Evolutionary conservation across 2,113 vertebrate genomes (phyloP), one percentile per base, ranked within the genome.

Genomic region (Callipepla californica): DNA sequence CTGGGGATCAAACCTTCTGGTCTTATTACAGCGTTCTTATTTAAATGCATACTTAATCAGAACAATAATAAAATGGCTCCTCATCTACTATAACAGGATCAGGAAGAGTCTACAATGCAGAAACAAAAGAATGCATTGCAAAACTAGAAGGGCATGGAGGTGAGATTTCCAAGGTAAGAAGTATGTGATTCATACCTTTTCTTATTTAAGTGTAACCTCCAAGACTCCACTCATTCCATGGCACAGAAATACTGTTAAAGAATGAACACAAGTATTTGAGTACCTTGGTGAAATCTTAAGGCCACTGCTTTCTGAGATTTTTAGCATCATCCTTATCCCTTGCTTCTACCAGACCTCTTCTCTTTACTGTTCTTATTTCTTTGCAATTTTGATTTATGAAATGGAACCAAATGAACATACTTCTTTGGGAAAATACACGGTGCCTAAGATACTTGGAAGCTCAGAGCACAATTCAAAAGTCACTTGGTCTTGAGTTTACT

Each of bases 161-260:
- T 40, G 99, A 99, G 93, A 99, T 99, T 96, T 99, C 98, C n/a
- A 99, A 99, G 98, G 99, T 99, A 95, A 96, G 96, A 68, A 91
- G 16, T 45, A 36, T 77, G 72, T 76, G 17, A 18, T 68, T 81
- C 89, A 20, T 12, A 89, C 6, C 6, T 87, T 21, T 83, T 78
- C 28, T 16, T 59, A 9, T 81, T 82, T 83, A 16, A 50, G 0
- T 59, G 7, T 80, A 30, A 59, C 30, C 53, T 74, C 32, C 30
- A 87, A 18, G 30, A 34, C 21, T 21, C 6, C 25, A 51, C 12
- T 72, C 82, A 47, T 36, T 86, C 57, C 25, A 11, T 36, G 22
- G 28, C 67, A 57, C 23, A 79, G 65, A 26, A 76, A 65, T 57
- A 47, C 17, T 36, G 16, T 72, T 75, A 66, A 80, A 66, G 38